Percentiles rank a stretch among this genome's conserved stretches.
Evolutionary conservation across 2,797 vertebrate species (phyloP).

Genomic region (Lacerta agilis): DNA sequence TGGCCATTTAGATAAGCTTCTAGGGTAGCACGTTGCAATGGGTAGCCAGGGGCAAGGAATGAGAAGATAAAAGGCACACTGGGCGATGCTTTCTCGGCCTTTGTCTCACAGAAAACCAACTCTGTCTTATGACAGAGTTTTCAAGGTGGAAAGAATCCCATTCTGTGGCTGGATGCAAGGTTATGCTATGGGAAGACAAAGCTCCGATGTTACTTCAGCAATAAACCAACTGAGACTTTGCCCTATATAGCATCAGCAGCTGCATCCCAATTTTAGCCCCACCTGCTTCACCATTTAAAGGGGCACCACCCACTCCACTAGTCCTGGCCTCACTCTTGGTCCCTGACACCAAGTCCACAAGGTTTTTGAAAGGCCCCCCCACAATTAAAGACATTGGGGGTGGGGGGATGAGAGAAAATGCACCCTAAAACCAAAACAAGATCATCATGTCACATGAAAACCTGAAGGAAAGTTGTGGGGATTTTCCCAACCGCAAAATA

Average conservation of each 20-base stretch:
- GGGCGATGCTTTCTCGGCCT: neutral
- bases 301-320: no score
- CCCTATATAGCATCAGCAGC: no score
- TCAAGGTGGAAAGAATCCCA: neutral
- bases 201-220: no score
- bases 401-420: neutral
- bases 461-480: neutral
- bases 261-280: no score
- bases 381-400: neutral
- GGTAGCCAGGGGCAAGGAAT: neutral
- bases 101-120: neutral
- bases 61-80: neutral
- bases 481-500: neutral
- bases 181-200: no score
- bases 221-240: no score
- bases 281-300: no score
- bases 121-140: neutral
- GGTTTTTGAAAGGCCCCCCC: neutral
- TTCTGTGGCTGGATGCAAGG: no score
- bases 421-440: no score
- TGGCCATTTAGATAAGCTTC: neutral
- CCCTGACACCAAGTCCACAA: neutral
- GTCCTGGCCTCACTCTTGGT: no score
- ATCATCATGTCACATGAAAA: neutral
- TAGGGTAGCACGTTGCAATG: neutral